phyloP scores from a whole-genome alignment of 1,140 invertebrate species.

The Polypedilum pembai region DNA sequence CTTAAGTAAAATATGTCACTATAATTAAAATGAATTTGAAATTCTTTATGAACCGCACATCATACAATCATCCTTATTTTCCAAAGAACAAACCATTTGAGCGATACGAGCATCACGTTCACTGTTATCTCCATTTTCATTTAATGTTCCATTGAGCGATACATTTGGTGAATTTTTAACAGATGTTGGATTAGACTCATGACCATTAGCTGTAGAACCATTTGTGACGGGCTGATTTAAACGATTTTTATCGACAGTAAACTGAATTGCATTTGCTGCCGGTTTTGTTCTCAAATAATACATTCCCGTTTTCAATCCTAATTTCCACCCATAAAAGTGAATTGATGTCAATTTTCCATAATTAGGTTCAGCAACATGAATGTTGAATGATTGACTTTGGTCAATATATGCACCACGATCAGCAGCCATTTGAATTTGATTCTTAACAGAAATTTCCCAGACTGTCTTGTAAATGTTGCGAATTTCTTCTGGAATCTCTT shows the following conservation, averaged over 20 bases:
- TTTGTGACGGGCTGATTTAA: conserved; percentile 44
- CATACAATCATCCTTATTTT: conserved; percentile 87
- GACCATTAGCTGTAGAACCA: conserved; percentile 32
- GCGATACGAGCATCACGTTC: conserved; percentile 59
- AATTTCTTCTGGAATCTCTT: conserved; percentile 78
- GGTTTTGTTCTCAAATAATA: conserved; percentile 97
- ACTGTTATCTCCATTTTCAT: conserved; percentile 38
- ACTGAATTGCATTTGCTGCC: conserved; percentile 92
- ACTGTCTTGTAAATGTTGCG: conserved; percentile 95
- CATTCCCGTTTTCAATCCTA: conserved; percentile 97
- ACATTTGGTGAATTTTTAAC: conserved; percentile 24
- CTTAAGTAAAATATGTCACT: too few species aligned
- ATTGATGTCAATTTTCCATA: conserved; percentile 93
- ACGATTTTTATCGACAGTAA: conserved; percentile 91
- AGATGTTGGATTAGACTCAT: not conserved
- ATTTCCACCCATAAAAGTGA: conserved; percentile 97
- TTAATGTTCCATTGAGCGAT: conserved; percentile 29
- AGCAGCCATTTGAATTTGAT: conserved; percentile 93
- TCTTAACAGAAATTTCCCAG: conserved; percentile 97
- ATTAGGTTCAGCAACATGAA: conserved; percentile 91
- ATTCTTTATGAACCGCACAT: conserved; percentile 59
- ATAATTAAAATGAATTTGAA: too few species aligned
- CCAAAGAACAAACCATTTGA: conserved; percentile 74
- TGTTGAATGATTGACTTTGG: conserved; percentile 95
- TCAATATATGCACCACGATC: conserved; percentile 97